Evolutionary conservation across 2,888 invertebrate genomes (phyloP), one percentile per base, ranked within the genome.

Genomic region (Cephus pygmeus): DNA sequence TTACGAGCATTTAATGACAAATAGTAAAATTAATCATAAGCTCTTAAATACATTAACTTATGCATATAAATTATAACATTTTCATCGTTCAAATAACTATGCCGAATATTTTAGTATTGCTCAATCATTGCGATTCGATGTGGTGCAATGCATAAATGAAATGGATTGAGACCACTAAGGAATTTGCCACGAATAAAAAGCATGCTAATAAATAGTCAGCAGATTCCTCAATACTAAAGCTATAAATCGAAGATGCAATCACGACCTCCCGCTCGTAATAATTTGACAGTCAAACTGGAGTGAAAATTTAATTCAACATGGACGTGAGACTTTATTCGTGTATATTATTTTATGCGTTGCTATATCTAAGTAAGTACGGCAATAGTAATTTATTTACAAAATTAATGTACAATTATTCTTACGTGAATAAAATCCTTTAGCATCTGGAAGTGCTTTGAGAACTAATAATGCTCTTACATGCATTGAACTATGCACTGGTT

Each of bases 401-500:
- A 31, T 30, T 68, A 40, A 12, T 11, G 31, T 73, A 78, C 34
- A 73, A 31, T 30, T 15, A 31, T 1, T 56, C 23, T 56, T 23
- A 56, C 6, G 9, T 56, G 23, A 56, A 56, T 23, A 56, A 56
- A 23, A 56, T 35, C 33, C 81, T 80, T 35, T 76, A 86, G 86
- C 74, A 30, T 68, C 69, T 23, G 75, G 82, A 71, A 73, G 79
- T 73, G 12, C 80, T 34, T 12, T 83, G 9, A 78, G 75, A 34
- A 73, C 77, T 15, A 75, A 81, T 36, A 83, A 87, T 76, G 69
- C 75, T 1, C 73, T 84, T 78, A 82, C 76, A 0, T 88, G 88
- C 76, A 75, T 12, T 9, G 79, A 87, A n/a, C 76, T 87, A 9
- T 88, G 88, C 74, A 68, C 75, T 12, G 80, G 76, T 71, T 86